Base-by-base conservation (phyloP, 2,797 vertebrate species). In the Fratercula arctica region DNA sequence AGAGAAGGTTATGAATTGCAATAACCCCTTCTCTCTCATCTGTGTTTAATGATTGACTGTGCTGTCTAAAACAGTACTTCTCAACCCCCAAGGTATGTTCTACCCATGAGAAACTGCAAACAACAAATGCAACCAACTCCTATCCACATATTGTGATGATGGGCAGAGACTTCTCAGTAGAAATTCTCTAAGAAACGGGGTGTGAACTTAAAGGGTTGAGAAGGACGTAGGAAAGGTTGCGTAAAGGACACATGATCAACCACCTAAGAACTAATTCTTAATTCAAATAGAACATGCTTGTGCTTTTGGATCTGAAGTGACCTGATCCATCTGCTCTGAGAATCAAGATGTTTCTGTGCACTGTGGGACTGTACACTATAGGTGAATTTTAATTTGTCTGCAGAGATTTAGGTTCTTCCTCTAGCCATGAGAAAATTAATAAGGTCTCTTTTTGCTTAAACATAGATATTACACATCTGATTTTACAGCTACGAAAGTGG, bases 1-100 rank as follows among this genome's bases (percentile, higher is more conserved):
- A 87, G 39, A 90, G 53, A 93, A 91, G 37, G 35, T 64, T 94
- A 70, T 67, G 54, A 87, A 90, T 53, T 87, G n/a, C 74, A 89
- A 46, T 33, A 80, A 77, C 9, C 11, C 29, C 31, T 91, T 88
- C 39, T 54, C 31, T 76, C 66, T 91, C 78, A 39, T 57, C 68
- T 80, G 39, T 43, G 16, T 87, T 88, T 85, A 90, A 51, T 67
- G 54, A 74, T 9, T 72, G 76, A 45, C 73, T 13, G 25, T 64
- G 39, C 10, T 85, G 39, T 50, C 50, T 63, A 24, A 70, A 70
- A 70, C 14, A 51, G 35, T 18, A 50, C 25, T 75, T 89, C 43
- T 87, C 56, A 84, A 53, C 1, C 12, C 25, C 31, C 28, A 41
- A 46, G 48, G 11, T 79, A 26, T 6, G 2, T 56, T 60, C 60